Evolutionary conservation across 2,797 vertebrate genomes (phyloP).

Genomic region (Pseudochirops cupreus): DNA sequence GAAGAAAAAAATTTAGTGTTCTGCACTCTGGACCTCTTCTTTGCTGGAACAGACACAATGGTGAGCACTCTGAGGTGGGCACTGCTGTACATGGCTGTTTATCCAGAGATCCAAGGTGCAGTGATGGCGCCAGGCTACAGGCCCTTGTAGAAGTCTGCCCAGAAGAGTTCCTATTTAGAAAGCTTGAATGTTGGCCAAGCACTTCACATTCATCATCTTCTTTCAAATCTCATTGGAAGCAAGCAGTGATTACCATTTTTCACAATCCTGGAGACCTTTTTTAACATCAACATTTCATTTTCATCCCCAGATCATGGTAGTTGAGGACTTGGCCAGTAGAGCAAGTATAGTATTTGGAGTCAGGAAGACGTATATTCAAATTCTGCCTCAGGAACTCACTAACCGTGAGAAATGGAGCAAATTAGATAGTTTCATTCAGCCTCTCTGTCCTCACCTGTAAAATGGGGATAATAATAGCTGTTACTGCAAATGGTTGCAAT

Average conservation of each 20-base stretch:
- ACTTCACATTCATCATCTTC: background rate
- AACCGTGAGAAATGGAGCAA: background rate
- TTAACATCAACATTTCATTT: background rate
- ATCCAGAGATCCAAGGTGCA: conserved; percentile 91
- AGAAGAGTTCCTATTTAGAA: background rate
- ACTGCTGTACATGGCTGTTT: conserved; percentile 87
- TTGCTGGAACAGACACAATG: conserved; percentile 93
- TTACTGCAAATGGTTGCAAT: background rate
- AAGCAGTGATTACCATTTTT: background rate
- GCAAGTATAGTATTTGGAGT: background rate
- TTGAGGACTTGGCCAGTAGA: background rate
- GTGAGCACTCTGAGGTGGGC: conserved; percentile 92
- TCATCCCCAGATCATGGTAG: background rate
- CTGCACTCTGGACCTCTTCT: conserved; percentile 89
- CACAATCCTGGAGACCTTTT: background rate
- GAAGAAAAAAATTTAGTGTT: conserved; percentile 85
- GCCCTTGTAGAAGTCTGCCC: too few species aligned
- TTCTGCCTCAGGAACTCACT: background rate
- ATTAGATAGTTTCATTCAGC: background rate
- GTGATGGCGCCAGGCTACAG: fast-evolving
- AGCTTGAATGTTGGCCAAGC: background rate
- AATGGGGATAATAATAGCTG: background rate
- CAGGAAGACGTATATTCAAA: background rate
- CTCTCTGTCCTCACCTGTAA: background rate
- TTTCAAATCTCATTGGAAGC: background rate